phyloP scores from a whole-genome alignment of 2,113 vertebrate genomes.

The Danio rerio region DNA sequence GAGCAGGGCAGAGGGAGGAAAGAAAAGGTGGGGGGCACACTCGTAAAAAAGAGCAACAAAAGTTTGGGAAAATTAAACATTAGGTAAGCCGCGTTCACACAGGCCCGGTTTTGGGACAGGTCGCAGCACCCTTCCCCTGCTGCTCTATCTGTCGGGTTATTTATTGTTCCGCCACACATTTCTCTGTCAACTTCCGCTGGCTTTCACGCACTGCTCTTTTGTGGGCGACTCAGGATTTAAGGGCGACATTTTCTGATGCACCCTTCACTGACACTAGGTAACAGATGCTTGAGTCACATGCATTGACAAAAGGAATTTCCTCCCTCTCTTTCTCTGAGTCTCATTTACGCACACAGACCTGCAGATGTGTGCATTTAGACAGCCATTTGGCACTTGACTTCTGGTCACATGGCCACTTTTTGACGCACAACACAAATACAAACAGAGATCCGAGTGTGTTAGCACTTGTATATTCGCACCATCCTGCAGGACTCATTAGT shows the following conservation, averaged over 20 bases:
- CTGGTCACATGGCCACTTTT: constrained; percentile 10
- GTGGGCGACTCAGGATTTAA: constrained; percentile 46
- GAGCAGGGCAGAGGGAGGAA: constrained; percentile 58
- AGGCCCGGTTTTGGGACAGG: constrained; percentile 42
- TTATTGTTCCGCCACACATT: constrained; percentile 44
- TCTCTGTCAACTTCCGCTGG: constrained; percentile 41
- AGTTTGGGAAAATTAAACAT: constrained; percentile 87
- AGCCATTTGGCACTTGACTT: constrained; percentile 36
- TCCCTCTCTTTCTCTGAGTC: constrained; percentile 6
- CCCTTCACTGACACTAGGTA: constrained; percentile 47
- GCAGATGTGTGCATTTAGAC: constrained; percentile 8
- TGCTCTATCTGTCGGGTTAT: constrained; percentile 42
- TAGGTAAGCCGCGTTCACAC: constrained; percentile 73
- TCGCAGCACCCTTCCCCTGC: constrained; percentile 34
- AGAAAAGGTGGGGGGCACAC: constrained; percentile 56
- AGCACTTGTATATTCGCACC: constrained; percentile 22
- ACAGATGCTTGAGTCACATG: constrained; percentile 41
- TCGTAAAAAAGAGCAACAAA: constrained; percentile 82
- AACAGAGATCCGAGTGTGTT: constrained; percentile 18
- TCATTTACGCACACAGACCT: neutral
- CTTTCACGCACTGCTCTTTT: constrained; percentile 50
- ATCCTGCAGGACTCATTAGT: constrained; percentile 8
- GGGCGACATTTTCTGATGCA: constrained; percentile 51
- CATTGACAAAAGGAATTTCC: constrained; percentile 16
- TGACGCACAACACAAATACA: constrained; percentile 37